Evolutionary conservation across 2,888 invertebrate genomes (phyloP), one percentile per base, ranked within the genome.

Genomic region (Campaea margaritaria): DNA sequence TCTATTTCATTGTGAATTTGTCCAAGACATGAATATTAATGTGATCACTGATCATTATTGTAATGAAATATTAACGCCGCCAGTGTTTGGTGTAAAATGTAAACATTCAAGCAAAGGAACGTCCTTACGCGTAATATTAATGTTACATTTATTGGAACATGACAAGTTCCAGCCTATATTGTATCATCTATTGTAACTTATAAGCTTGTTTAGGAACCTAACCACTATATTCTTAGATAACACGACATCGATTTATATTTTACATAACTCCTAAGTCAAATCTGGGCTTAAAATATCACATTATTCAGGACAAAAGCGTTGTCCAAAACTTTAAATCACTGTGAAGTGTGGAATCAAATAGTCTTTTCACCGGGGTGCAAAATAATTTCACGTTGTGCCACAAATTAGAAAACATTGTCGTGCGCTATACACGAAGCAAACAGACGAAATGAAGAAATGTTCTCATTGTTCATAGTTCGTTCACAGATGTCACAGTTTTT

Each of bases 241-340:
- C 82, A 89, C 86, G 80, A 90, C 89, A 91, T 90, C 86, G 76
- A 90, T 79, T 82, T 76, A 81, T 85, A 85, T 86, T 83, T 84
- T 87, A 89, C 83, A 85, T 70, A 58, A 64, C 67, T 76, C 75
- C 79, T 81, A 84, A 83, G 66, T 74, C 81, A 79, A 85, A 78
- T 82, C 87, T 87, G 87, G 83, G 85, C 84, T 86, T 86, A 89
- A 85, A 89, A 90, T 91, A 91, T 91, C 91, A 91, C 91, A 91
- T 57, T 88, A 85, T 85, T 81, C 78, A 76, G 86, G 85, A 87
- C 84, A 72, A n/a, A n/a, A 64, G 57, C 65, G 59, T 54, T 67
- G 84, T 79, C 88, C 88, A 62, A 65, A 67, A 73, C 64, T 64
- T 52, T 52, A 65, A 71, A 72, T 56, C 61, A 68, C 59, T 45